These are phyloP conservation scores for Eristalis arbustorum DNA, from an alignment of 2,888 invertebrate species.

Conservation along the genomic window DNA sequence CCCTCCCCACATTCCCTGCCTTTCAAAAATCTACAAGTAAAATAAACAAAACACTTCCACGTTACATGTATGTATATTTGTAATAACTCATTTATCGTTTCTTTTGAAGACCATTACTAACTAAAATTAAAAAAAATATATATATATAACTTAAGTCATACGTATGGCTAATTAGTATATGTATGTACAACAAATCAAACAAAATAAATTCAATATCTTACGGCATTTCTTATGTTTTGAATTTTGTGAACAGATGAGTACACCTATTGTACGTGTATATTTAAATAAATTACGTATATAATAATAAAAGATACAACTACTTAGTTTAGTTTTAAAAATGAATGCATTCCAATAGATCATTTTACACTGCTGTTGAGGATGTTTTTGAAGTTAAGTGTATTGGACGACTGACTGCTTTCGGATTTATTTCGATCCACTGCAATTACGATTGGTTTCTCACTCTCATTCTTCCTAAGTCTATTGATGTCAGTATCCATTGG, in stretches of 20 bases:
- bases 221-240: not conserved
- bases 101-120: constrained; percentile 53
- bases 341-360: not conserved
- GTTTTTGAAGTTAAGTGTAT: constrained; percentile 30
- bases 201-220: not conserved
- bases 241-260: not conserved
- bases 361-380: constrained; percentile 42
- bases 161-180: constrained; percentile 23
- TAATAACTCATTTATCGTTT: constrained; percentile 11
- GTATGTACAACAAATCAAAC: constrained; percentile 46
- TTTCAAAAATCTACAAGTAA: too few species aligned
- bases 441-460: not conserved
- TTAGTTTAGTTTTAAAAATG: constrained; percentile 14
- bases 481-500: constrained; percentile 6
- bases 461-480: constrained; percentile 17
- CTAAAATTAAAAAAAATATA: constrained; percentile 46
- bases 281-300: constrained; percentile 44
- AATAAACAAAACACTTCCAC: not conserved
- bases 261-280: not conserved
- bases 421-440: constrained; percentile 3
- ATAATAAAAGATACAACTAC: constrained; percentile 29
- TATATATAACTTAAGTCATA: constrained; percentile 36
- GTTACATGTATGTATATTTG: not conserved
- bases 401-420: constrained; percentile 27
- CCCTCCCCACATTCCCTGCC: too few species aligned